Evolutionary conservation across 2,113 vertebrate species (phyloP).

Genomic region (Cinclus cinclus): DNA sequence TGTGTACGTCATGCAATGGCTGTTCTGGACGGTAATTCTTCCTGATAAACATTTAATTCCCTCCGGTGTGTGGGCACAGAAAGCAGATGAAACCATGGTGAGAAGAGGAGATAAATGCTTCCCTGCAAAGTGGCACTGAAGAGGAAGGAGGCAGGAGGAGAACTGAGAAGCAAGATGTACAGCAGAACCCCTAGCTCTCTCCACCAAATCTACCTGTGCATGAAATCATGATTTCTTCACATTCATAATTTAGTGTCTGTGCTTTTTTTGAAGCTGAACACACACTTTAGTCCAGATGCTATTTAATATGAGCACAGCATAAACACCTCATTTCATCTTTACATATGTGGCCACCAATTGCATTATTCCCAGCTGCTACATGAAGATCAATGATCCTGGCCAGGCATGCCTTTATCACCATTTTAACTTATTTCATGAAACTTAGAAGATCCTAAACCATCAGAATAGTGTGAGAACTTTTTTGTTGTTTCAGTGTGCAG

Average conservation of each 20-base stretch:
- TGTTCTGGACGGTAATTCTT: neutral
- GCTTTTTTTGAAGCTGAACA: neutral
- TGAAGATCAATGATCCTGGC: neutral
- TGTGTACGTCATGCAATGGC: neutral
- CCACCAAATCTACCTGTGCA: neutral
- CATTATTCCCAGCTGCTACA: neutral
- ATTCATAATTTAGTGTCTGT: neutral
- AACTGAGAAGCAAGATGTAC: neutral
- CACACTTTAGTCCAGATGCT: neutral
- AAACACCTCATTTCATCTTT: neutral
- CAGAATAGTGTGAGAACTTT: neutral
- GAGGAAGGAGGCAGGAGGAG: neutral
- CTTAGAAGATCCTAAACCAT: neutral
- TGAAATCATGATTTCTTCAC: neutral
- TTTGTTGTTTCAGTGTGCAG: neutral
- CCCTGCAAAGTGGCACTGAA: neutral
- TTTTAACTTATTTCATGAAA: neutral
- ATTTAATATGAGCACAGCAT: neutral
- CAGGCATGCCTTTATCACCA: neutral
- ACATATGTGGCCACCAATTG: neutral
- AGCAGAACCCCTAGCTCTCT: neutral
- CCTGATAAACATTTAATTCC: neutral
- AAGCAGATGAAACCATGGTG: neutral
- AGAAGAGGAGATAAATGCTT: neutral
- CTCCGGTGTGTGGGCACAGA: neutral